Evolutionary conservation across 2,797 vertebrate genomes (phyloP).

Genomic region (Oreochromis mossambicus): DNA sequence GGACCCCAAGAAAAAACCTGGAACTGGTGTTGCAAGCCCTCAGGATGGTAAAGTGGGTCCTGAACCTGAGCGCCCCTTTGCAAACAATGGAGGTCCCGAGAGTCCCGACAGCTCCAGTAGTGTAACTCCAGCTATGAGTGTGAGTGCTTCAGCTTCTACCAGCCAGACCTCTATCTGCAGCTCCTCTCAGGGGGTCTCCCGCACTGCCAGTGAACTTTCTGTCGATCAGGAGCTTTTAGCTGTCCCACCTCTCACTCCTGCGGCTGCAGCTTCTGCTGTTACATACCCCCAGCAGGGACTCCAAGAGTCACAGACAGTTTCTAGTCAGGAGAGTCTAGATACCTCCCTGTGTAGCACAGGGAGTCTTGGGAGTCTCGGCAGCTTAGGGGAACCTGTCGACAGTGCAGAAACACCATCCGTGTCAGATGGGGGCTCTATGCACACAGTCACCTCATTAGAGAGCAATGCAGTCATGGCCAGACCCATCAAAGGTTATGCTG

Average conservation of each 20-base stretch:
- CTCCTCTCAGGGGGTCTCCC: conserved; percentile 90
- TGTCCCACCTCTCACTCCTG: conserved; percentile 73
- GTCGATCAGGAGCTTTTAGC: conserved; percentile 81
- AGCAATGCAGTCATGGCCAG: conserved; percentile 77
- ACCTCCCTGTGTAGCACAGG: conserved; percentile 93
- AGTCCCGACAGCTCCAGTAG: conserved; percentile 94
- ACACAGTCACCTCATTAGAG: conserved; percentile 88
- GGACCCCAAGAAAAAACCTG: conserved; percentile 86
- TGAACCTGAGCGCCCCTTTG: conserved; percentile 77
- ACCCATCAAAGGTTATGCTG: conserved; percentile 96
- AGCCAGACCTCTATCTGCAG: conserved; percentile 95
- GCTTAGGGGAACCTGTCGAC: conserved; percentile 88
- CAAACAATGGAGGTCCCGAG: conserved; percentile 74
- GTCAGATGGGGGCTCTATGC: conserved; percentile 87
- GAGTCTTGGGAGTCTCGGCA: conserved; percentile 92
- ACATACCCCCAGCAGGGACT: conserved; percentile 71
- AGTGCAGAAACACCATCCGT: conserved; percentile 81
- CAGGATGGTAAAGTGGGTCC: conserved; percentile 72
- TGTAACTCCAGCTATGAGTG: conserved; percentile 87
- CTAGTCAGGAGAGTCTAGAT: conserved; percentile 96
- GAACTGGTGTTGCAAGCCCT: conserved; percentile 66
- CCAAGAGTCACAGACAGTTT: conserved; percentile 85
- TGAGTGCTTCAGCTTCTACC: conserved; percentile 90
- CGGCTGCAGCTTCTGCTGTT: conserved; percentile 75
- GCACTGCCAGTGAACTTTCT: conserved; percentile 87